Conservation (phyloP, 2,888 invertebrate genomes). For the Nomada ruficornis region DNA sequence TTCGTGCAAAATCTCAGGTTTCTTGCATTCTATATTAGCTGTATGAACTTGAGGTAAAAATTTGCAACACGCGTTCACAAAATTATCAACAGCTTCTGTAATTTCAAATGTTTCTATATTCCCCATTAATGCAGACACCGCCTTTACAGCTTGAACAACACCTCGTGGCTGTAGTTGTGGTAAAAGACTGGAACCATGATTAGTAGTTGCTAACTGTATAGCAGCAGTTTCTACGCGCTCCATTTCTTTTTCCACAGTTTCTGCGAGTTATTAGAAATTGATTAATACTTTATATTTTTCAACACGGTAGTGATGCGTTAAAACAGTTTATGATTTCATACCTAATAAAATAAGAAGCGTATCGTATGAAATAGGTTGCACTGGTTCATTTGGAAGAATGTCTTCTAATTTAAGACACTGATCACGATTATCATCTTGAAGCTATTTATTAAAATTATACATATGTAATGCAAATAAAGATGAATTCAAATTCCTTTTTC, state of each 20-base stretch:
- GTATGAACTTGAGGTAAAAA: conserved; percentile 82
- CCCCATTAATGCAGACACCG: conserved; percentile 94
- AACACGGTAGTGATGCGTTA: not conserved
- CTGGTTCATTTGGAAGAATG: conserved; percentile 90
- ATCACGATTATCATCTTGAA: conserved; percentile 92
- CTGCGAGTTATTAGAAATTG: conserved; percentile 82
- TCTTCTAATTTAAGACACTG: conserved; percentile 91
- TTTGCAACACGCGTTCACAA: conserved; percentile 87
- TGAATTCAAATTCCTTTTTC: conserved; percentile 19
- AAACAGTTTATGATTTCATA: conserved; percentile 17
- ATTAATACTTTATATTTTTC: not conserved
- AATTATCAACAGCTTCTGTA: conserved; percentile 90
- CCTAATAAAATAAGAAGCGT: conserved; percentile 94
- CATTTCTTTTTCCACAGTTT: conserved; percentile 93
- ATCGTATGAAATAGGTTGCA: conserved; percentile 91
- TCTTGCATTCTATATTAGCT: conserved; percentile 83
- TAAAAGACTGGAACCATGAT: conserved; percentile 80
- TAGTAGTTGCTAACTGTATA: conserved; percentile 82
- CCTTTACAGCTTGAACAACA: conserved; percentile 96
- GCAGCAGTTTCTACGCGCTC: conserved; percentile 90
- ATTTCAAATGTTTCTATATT: conserved; percentile 95
- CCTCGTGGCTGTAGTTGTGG: conserved; percentile 88
- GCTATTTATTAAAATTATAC: conserved; percentile 80
- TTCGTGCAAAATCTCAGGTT: conserved; percentile 89
- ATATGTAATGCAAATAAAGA: conserved; percentile 8